These are phyloP conservation scores for Xestia xanthographa DNA, from an alignment of 2,888 invertebrate species.

Conservation along the genomic window DNA sequence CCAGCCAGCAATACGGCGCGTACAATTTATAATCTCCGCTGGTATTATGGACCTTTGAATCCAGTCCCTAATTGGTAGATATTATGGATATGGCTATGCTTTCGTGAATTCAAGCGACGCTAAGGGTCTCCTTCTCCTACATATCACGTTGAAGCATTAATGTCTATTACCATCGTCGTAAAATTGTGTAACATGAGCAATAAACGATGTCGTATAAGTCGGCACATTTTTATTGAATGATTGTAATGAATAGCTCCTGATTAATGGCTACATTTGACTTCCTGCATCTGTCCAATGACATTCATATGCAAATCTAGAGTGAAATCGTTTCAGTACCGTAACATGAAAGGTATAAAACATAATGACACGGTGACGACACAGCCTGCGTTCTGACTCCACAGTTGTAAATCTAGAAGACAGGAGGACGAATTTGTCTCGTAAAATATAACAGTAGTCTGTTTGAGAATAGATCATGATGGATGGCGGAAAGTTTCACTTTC, in stretches of 20 bases:
- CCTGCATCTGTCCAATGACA: conserved; percentile 66
- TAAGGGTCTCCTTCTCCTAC: conserved; percentile 52
- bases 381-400: conserved; percentile 57
- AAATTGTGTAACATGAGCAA: conserved; percentile 54
- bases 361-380: conserved; percentile 72
- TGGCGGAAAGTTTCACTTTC: conserved; percentile 61
- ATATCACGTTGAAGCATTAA: conserved; percentile 55
- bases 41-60: conserved; percentile 42
- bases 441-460: conserved; percentile 55
- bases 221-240: conserved; percentile 48
- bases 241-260: conserved; percentile 55
- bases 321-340: conserved; percentile 69
- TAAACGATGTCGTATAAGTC: conserved; percentile 49
- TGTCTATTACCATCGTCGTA: conserved; percentile 51
- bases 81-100: conserved; percentile 55
- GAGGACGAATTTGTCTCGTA: conserved; percentile 67
- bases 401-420: conserved; percentile 67
- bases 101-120: conserved; percentile 44
- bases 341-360: conserved; percentile 71
- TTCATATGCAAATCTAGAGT: conserved; percentile 75
- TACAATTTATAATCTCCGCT: conserved; percentile 30
- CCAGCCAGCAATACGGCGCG: conserved; percentile 46
- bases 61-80: conserved; percentile 57
- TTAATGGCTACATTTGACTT: conserved; percentile 60
- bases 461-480: conserved; percentile 57